Conservation (phyloP, 92 coral and sea anemone species). For the Blastomussa wellsi region DNA sequence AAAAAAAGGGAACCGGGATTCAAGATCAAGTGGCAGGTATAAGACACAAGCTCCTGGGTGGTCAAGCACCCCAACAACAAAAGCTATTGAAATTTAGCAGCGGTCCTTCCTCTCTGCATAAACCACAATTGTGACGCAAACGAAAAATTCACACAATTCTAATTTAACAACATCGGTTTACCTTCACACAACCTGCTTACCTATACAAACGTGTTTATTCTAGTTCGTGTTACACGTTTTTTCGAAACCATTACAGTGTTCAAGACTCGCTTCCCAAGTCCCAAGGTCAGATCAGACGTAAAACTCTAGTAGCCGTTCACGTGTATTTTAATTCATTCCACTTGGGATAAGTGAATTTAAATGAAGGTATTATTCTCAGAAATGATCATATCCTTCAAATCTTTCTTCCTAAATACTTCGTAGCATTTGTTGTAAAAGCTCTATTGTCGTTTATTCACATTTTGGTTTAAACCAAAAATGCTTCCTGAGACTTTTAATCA, state of each 20-base stretch:
- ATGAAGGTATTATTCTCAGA: neutral
- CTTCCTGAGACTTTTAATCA: too few relatives aligned
- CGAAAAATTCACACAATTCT: neutral
- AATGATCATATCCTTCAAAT: neutral
- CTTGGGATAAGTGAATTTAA: neutral
- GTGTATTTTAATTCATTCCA: neutral
- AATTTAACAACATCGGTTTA: neutral
- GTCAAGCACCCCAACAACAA: neutral
- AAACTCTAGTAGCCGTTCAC: neutral
- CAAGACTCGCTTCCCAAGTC: neutral
- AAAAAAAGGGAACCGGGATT: neutral
- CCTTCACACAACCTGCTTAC: neutral
- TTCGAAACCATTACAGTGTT: neutral
- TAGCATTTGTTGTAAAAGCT: too few relatives aligned
- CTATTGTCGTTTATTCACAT: too few relatives aligned
- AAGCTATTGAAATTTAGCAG: neutral
- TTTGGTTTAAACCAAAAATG: too few relatives aligned
- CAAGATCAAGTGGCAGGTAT: neutral
- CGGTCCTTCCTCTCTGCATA: neutral
- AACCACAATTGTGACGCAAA: constrained; percentile 1
- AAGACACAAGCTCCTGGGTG: neutral
- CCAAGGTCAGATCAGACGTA: neutral
- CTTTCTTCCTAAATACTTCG: neutral
- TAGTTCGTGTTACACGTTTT: neutral
- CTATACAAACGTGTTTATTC: neutral